These are phyloP conservation scores for Dromiciops gliroides DNA, from an alignment of 2,113 vertebrate genomes.

Conservation along the genomic window DNA sequence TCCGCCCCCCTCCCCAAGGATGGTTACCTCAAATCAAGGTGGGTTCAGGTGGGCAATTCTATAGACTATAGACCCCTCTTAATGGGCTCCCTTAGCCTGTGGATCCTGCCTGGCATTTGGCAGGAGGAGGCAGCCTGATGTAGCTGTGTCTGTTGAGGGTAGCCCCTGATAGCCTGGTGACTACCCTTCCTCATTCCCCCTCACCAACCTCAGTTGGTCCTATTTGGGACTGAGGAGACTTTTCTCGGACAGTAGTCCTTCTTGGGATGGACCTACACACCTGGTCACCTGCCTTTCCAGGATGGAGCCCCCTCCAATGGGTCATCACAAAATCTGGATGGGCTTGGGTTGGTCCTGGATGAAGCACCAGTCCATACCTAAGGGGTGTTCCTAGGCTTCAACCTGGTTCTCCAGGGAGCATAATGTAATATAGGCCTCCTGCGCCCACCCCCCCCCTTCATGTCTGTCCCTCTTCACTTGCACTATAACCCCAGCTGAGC, in stretches of 20 bases:
- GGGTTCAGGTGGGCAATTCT: background rate
- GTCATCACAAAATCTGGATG: background rate
- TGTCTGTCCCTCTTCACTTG: background rate
- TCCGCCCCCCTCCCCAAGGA: background rate
- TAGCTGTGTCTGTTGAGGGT: background rate
- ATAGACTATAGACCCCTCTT: background rate
- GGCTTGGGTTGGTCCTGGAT: background rate
- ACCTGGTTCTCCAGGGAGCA: background rate
- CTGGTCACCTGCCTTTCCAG: background rate
- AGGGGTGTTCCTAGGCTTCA: background rate
- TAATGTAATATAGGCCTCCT: background rate
- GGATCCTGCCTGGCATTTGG: background rate
- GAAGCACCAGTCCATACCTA: background rate
- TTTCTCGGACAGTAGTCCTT: background rate
- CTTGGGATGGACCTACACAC: background rate
- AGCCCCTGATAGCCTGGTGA: background rate
- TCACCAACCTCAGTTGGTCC: too few relatives aligned
- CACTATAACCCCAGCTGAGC: background rate
- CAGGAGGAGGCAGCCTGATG: background rate
- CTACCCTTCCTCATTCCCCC: background rate
- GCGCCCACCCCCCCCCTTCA: background rate
- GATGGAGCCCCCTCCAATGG: background rate
- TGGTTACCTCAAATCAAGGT: background rate
- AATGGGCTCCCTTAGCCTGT: background rate
- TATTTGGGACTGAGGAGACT: background rate